These are phyloP conservation scores for Arothron firmamentum DNA, from an alignment of 2,113 vertebrate genomes.

Conservation along the genomic window DNA sequence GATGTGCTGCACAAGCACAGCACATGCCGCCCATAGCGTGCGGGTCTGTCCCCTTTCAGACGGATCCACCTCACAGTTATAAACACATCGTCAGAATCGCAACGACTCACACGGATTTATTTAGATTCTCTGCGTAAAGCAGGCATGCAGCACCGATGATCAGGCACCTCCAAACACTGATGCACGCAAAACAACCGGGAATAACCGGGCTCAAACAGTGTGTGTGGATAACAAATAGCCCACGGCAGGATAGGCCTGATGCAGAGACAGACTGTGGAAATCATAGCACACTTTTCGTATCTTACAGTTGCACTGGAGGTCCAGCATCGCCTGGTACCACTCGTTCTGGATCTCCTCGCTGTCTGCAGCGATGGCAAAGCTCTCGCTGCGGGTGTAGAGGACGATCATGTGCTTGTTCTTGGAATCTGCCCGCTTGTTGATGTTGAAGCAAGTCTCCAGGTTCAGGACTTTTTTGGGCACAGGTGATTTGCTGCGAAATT, in stretches of 20 bases:
- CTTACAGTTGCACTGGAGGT: constrained; percentile 81
- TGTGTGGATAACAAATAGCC: constrained; percentile 52
- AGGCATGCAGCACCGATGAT: background rate
- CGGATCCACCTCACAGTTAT: constrained; percentile 47
- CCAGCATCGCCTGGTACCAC: constrained; percentile 79
- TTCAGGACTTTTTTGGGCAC: constrained; percentile 73
- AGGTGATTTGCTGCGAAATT: constrained; percentile 78
- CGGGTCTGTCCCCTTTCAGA: constrained; percentile 26
- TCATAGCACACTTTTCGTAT: constrained; percentile 25
- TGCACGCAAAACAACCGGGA: constrained; percentile 22
- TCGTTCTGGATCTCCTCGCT: constrained; percentile 77
- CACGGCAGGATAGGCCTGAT: constrained; percentile 49
- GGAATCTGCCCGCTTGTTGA: constrained; percentile 80
- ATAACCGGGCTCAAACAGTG: constrained; percentile 40
- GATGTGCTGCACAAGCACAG: constrained; percentile 53
- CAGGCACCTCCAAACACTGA: constrained; percentile 1
- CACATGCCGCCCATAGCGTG: constrained; percentile 60
- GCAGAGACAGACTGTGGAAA: constrained; percentile 38
- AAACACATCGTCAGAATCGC: constrained; percentile 14
- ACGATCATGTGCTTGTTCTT: constrained; percentile 81
- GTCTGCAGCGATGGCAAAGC: constrained; percentile 79
- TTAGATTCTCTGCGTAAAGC: background rate
- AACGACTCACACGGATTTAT: background rate
- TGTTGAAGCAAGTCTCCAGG: constrained; percentile 80
- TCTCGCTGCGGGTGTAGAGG: constrained; percentile 78